Evolutionary conservation across 2,797 vertebrate species (phyloP).

Genomic region (Brachyrhaphis roseni): DNA sequence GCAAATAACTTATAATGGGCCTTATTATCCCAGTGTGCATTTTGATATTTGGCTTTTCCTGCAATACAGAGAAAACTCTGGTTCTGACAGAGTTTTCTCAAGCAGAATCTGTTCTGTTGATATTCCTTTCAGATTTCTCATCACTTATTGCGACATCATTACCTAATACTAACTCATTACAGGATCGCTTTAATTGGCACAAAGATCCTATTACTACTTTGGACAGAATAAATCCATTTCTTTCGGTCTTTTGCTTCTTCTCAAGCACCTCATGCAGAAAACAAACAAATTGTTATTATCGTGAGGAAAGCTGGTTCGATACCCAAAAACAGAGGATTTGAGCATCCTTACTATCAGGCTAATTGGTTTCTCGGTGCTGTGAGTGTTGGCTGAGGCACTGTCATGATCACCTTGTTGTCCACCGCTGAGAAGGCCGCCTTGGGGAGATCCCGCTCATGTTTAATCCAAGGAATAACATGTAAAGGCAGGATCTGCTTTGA

Average conservation of each 20-base stretch:
- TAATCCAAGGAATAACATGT: conserved; percentile 32
- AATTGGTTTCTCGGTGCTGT: neutral
- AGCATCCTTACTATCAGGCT: neutral
- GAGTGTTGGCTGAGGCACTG: conserved; percentile 1
- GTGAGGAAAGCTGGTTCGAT: neutral
- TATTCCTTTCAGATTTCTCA: neutral
- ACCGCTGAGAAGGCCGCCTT: conserved; percentile 11
- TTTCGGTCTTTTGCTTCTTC: neutral
- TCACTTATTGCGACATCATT: neutral
- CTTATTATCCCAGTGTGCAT: no score
- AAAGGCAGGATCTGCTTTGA: conserved; percentile 50
- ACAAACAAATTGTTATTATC: neutral
- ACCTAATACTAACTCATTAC: neutral
- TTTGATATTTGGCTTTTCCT: neutral
- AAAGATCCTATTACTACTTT: neutral
- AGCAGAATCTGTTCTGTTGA: neutral
- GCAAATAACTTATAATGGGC: no score
- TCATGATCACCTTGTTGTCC: conserved; percentile 17
- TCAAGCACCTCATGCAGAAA: neutral
- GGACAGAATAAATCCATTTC: neutral
- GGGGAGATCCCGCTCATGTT: conserved; percentile 33
- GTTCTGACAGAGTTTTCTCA: neutral
- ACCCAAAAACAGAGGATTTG: neutral
- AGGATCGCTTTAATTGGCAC: neutral
- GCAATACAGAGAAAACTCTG: neutral